Base-by-base conservation (phyloP, 2,888 invertebrate species). In the Urechis unicinctus region DNA sequence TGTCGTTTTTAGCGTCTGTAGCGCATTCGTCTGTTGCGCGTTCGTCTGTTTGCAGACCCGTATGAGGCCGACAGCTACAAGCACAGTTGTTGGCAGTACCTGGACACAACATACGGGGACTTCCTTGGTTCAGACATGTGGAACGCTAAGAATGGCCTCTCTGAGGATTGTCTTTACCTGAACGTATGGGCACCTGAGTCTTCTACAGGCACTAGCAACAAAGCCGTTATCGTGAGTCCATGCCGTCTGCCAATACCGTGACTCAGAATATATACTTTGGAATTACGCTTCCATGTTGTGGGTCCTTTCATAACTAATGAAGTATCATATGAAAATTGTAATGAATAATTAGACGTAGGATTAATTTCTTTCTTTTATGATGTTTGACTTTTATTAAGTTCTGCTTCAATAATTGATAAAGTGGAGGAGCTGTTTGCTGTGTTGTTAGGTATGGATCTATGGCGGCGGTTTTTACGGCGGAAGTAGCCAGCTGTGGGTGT, bases 141-240 rank as follows among this genome's bases (percentile, higher is more conserved):
- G 93, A 94, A 93, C 80, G 89, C 92, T 52, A 93, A 93, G 77
- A 93, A 91, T n/a, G 86, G 85, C 52, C 82, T 91, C 72, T 88
- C 85, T 75, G 94, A 94, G 82, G 93, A 94, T 80, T 94, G 94
- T 78, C 85, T 94, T 51, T 91, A 91, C 78, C 84, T 94, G 68
- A 92, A 91, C 79, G 88, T 94, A 67, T 90, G 91, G 70, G 85
- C 85, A 45, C 94, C 93, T 4, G 85, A 70, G 25, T 13, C 41
- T n/a, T 6, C 31, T 21, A 4, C 6, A 36, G 22, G n/a, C 9
- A 21, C 30, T 22, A 17, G 29, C 21, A 21, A 29, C 21, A 49
- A 29, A 42, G 53, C 25, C 17, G 52, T 61, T 17, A 62, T 65
- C 30, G 60, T 64, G 61, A 61, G n/a, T n/a, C n/a, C n/a, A n/a